Base-by-base conservation (phyloP, 64 coral and sea anemone genomes). In the Cladopsammia gracilis region DNA sequence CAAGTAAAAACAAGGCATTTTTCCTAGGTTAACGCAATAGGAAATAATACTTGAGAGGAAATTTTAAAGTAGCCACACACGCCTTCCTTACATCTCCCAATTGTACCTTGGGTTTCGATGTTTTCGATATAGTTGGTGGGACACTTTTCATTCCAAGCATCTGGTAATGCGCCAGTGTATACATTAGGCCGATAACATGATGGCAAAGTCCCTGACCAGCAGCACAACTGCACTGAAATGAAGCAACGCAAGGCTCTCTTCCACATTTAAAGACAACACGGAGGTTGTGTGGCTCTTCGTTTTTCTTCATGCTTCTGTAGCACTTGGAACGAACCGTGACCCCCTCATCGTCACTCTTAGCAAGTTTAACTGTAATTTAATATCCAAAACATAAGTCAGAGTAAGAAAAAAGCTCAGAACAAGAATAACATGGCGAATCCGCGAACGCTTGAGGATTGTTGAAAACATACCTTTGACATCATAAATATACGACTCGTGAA, bases 251-350 rank as follows among this genome's bases (percentile, higher is more conserved):
- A 10, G 42, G 23, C 73, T 70, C 46, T 15, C 53, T 69, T 69
- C 45, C 6, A 60, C 58, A 67, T 18, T 81, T 49, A 52, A 92
- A 74, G 7, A 61, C 78, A 56, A 84, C 78, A 75, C 23, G 19
- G 34, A 92, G 77, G 58, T 46, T 82, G 90, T 92, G 76, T 4
- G 90, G 90, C 60, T 92, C 77, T 85, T 92, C 79, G 50, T 85
- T 92, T 50, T 90, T 90, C 56, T 85, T 85, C 90, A 92, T 92
- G 64, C 79, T 92, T 74, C 90, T 69, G 45, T 62, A 85, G 71
- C 80, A 92, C 19, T 60, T 73, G 48, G 90, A 79, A 46, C 88
- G 13, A 0, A 90, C 88, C 48, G 18, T 53, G 10, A 48, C 68
- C 12, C 61, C 46, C 58, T 73, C 18, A 15, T 72, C 90, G 62